Evolutionary conservation across 2,888 invertebrate species (phyloP), one percentile per base, ranked within the genome.

Genomic region (Eutolmus rufibarbis): DNA sequence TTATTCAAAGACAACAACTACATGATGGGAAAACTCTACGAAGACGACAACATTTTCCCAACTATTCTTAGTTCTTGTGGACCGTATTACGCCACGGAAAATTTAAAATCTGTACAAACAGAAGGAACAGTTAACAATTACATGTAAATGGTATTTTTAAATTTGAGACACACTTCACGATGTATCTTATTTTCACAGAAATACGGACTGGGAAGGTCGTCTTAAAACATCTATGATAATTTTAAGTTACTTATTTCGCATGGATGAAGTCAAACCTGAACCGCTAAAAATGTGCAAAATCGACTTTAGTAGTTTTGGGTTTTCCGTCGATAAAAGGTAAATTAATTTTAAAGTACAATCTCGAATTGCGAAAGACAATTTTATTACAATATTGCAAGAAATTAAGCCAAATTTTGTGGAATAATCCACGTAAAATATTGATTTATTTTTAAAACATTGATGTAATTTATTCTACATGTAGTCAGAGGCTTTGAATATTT

Each of bases 1-100:
- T 88, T 92, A 82, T 92, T 92, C 87, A 91, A 91, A 86, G 92
- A 92, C 88, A 92, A 92, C 89, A 92, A 92, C 87, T 92, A 92
- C 76, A 91, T 92, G 91, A 92, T 92, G 91, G 91, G 92, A 78
- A 92, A 92, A 87, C 89, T 92, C 0, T 92, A 91, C 86, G 92
- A 92, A 87, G 92, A 92, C 84, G 92, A 92, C 66, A 91, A 91
- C 14, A 88, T 92, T 5, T 92, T 92, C 88, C 92, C 92, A 14
- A 90, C 91, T 0, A 91, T 92, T 2, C 81, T 92, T 14, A 92
- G 92, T 3, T 91, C 92, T 5, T 92, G 92, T 76, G 92, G 92
- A 2, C 92, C 92, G 8, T 92, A 91, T 88, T 92, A 92, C 89
- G 92, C 91, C 86, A 91, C 92, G 0, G 92, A 92, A 88, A 90